Conservation (phyloP, 1,140 invertebrate species). For the Zaprionus kolodkinae region DNA sequence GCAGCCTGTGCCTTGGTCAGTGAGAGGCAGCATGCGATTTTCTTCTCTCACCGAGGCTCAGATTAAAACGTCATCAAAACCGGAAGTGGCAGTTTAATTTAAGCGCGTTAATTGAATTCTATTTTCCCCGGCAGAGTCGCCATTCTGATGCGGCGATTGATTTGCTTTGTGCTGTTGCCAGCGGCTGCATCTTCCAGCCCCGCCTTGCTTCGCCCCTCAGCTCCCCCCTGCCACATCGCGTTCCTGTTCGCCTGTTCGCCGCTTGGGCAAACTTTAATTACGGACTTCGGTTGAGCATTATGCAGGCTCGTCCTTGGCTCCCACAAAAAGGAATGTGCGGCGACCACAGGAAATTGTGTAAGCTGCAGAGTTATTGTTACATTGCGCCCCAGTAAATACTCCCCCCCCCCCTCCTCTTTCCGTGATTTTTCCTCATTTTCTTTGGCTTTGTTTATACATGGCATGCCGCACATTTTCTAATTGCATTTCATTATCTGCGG, state of each 20-base stretch:
- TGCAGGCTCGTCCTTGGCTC: slow-evolving; percentile 40
- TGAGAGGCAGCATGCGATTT: slow-evolving; percentile 21
- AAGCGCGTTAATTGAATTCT: slow-evolving; percentile 84
- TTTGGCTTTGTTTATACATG: slow-evolving; percentile 24
- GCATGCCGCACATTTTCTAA: slow-evolving; percentile 55
- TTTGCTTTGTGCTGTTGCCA: slow-evolving; percentile 48
- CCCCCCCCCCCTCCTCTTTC: neutral
- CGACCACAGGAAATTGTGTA: slow-evolving; percentile 54
- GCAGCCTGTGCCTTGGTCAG: no score
- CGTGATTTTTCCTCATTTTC: slow-evolving; percentile 17
- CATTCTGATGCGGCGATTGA: slow-evolving; percentile 68
- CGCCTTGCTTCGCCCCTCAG: neutral
- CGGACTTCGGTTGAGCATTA: slow-evolving; percentile 62
- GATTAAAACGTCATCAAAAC: slow-evolving; percentile 84
- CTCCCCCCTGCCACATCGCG: neutral
- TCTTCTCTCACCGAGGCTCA: slow-evolving; percentile 37
- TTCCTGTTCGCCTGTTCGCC: neutral
- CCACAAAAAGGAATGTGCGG: slow-evolving; percentile 14
- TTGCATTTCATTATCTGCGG: slow-evolving; percentile 78
- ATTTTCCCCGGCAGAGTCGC: slow-evolving; percentile 56
- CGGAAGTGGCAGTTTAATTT: slow-evolving; percentile 84
- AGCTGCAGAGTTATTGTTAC: slow-evolving; percentile 73
- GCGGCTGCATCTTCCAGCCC: slow-evolving; percentile 23
- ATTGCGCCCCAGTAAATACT: slow-evolving; percentile 26
- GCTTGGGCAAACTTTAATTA: slow-evolving; percentile 77